Conservation (phyloP, 2,888 invertebrate species). For the Brenthis ino region DNA sequence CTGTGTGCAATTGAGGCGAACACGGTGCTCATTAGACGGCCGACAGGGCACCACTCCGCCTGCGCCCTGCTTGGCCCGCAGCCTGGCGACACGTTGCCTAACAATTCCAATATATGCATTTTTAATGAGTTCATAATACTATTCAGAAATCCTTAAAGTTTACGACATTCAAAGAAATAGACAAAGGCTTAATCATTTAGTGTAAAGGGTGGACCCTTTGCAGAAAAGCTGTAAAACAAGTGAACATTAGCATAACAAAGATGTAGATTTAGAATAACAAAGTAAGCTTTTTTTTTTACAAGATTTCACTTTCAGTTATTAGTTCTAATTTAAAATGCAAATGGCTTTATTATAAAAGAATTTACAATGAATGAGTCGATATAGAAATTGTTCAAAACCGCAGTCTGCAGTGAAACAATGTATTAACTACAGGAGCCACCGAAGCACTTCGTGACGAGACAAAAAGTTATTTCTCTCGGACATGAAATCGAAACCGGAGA, state of each 20-base stretch:
- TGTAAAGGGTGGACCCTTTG: conserved; percentile 52
- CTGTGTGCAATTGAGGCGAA: conserved; percentile 81
- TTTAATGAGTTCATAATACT: conserved; percentile 40
- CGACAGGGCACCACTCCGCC: conserved; percentile 40
- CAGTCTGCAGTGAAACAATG: conserved; percentile 67
- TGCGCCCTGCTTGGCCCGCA: conserved; percentile 27
- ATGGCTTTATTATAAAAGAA: conserved; percentile 46
- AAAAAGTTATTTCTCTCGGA: conserved; percentile 74
- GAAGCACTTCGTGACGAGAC: conserved; percentile 68
- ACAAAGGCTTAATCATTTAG: conserved; percentile 59
- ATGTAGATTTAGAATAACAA: conserved; percentile 70
- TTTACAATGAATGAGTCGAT: conserved; percentile 55
- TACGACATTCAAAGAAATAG: conserved; percentile 44
- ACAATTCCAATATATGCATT: conserved; percentile 50
- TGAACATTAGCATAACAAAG: conserved; percentile 77
- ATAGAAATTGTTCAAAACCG: conserved; percentile 69
- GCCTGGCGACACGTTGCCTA: conserved; percentile 41
- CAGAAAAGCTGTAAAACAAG: conserved; percentile 73
- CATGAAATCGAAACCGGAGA: conserved; percentile 70
- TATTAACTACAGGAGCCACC: conserved; percentile 59
- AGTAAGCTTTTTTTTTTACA: conserved; percentile 55
- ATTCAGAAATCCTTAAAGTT: conserved; percentile 53
- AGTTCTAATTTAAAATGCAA: conserved; percentile 44
- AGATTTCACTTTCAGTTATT: conserved; percentile 75
- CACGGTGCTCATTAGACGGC: conserved; percentile 80